Evolutionary conservation across 64 coral and sea anemone species (phyloP), one percentile per base, ranked within the genome.

Genomic region (Trachythela sp.): DNA sequence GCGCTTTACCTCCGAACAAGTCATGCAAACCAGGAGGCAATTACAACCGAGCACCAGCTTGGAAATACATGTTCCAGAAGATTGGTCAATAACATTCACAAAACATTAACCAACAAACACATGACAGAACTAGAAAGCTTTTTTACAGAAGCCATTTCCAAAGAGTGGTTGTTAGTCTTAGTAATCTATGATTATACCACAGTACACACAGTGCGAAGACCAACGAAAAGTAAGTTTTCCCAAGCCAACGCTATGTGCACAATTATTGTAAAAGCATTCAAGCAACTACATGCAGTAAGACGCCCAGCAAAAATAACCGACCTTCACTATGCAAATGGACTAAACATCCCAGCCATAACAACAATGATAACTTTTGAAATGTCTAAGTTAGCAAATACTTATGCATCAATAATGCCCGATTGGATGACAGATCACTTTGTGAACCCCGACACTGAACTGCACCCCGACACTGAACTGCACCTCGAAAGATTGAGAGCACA

Each of bases 391-490:
- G 42, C 77, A 8, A 8, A 56, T 24, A 83, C 58, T 41, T 94
- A 91, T 85, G 80, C 93, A 38, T 85, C 86, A 54, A 70, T 72
- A 10, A 91, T 94, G 93, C 86, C 93, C 30, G 35, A 36, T 37
- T 94, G 85, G 92, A 84, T 94, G 40, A 94, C 86, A 29, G 88
- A 85, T 22, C 20, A 32, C 51, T 94, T 94, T 76, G 91, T 91
- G 88, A 86, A 88, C 85, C 64, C 80, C 1, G 93, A 94, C 26
- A 32, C 89, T 40, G n/a, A n/a, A n/a, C n/a, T n/a, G n/a, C n/a
- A n/a, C n/a, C n/a, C n/a, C 1, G 90, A 92, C 20, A 31, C 91
- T 40, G 86, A 94, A 49, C 39, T 56, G 85, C 87, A 94, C 48
- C 42, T 45, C 4, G 6, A 68, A 31, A 77, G 94, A 41, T 11